phyloP scores from a whole-genome alignment of 37 sponge, comb jelly and placozoan genomes.

The Eunapius fragilis region DNA sequence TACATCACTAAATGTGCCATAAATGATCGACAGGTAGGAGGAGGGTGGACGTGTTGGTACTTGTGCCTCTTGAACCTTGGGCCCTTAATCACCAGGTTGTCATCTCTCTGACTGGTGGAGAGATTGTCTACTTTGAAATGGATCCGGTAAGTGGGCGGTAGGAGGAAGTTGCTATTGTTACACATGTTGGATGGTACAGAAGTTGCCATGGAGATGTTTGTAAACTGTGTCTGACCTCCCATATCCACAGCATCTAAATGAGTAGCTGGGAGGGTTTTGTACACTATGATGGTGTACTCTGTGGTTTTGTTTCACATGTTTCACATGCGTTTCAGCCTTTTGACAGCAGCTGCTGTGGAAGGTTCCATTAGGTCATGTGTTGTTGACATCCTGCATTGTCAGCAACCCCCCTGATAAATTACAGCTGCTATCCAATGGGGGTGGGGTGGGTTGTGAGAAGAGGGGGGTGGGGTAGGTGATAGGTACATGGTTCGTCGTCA shows the following conservation, averaged over 20 bases:
- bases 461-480: not conserved
- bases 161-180: not conserved
- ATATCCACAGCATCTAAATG: no score
- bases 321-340: not conserved
- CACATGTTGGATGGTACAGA: not conserved
- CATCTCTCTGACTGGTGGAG: conserved; percentile 94
- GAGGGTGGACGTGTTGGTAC: no score
- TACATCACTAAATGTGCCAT: conserved; percentile 90
- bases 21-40: conserved; percentile 82
- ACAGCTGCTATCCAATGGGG: not conserved
- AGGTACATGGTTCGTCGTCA: not conserved
- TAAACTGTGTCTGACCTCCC: not conserved
- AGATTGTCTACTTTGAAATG: conserved; percentile 99
- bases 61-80: no score
- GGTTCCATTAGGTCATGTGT: not conserved
- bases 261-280: not conserved
- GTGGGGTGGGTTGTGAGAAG: not conserved
- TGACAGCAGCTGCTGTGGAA: not conserved
- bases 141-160: conserved; percentile 64
- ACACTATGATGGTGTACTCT: not conserved
- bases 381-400: not conserved
- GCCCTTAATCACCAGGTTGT: conserved; percentile 87
- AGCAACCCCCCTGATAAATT: not conserved
- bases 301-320: not conserved
- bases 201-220: not conserved